Base-by-base conservation (phyloP, 2,797 vertebrate genomes). In the Rhadinocentrus ornatus region DNA sequence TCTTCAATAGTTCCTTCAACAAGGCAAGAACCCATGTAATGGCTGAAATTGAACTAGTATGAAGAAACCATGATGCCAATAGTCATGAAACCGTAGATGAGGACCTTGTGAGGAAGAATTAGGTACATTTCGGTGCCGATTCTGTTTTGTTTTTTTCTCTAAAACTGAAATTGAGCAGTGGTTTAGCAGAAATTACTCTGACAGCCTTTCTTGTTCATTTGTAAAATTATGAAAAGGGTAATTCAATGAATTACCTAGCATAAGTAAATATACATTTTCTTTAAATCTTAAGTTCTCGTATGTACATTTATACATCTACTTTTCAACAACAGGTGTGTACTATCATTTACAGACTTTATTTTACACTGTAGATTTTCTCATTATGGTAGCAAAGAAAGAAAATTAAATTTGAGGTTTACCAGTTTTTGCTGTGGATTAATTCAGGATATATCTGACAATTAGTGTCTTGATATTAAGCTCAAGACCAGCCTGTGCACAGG, bases 381-480 rank as follows among this genome's bases (percentile, higher is more conserved):
- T 4, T 9, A 46, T 46, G 12, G n/a, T 9, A 52, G 48, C 1
- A 24, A 26, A 11, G 27, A 34, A 34, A 53, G n/a, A 16, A 24
- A 18, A 35, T 11, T 34, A 11, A 32, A 50, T 18, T 20, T 37
- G 20, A 44, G 10, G 2, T 35, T 9, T 56, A 6, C 1, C 27
- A 39, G 31, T 54, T 20, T 56, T 54, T 62, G 9, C 26, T 39
- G 20, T 27, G 15, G 24, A 63, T 60, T 55, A 26, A 73, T 59
- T 12, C 39, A 56, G 35, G 66, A 50, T 1, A 13, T 9, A 34
- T 59, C 35, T 2, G 22, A 55, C 54, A 60, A 61, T 29, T 60
- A 41, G 22, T 16, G 20, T 53, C 52, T 63, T 62, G 39, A 50
- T 69, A 66, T 67, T 53, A 66, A 78, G 64, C 37, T 34, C 50